Percentiles rank a stretch among this genome's conserved stretches.
phyloP scores from a whole-genome alignment of 2,797 vertebrate species.

The Xiphorhynchus erythropygius region DNA sequence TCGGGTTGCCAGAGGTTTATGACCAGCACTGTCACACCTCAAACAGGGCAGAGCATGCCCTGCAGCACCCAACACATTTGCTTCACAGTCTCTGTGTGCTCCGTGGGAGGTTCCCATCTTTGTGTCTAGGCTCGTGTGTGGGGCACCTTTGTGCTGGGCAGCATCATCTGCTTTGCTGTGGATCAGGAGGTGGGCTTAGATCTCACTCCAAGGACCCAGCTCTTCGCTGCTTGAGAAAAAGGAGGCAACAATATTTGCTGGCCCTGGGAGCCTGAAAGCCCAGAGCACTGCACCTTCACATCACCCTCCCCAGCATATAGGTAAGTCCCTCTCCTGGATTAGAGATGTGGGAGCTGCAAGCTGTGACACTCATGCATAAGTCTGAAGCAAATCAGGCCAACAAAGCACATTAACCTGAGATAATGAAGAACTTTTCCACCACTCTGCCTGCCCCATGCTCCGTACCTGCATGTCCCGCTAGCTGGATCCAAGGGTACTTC shows the following conservation, averaged over 20 bases:
- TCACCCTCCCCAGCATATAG: neutral
- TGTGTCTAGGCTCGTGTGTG: neutral
- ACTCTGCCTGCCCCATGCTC: neutral
- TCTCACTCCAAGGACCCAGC: neutral
- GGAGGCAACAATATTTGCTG: neutral
- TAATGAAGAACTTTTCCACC: neutral
- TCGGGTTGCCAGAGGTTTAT: neutral
- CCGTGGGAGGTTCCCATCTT: fast-evolving
- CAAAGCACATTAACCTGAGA: neutral
- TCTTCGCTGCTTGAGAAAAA: neutral
- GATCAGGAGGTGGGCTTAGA: neutral
- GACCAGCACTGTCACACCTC: neutral
- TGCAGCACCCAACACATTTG: neutral
- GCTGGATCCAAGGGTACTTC: constrained; percentile 98
- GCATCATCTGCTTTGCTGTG: neutral
- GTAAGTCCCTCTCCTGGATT: neutral
- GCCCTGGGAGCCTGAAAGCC: neutral
- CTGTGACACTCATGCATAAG: neutral
- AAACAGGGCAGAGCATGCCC: neutral
- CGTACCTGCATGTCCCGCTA: constrained; percentile 94
- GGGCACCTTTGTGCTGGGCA: neutral
- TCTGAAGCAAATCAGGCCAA: neutral
- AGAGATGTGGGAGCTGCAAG: neutral
- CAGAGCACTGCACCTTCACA: neutral
- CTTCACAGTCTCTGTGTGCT: neutral